These are phyloP conservation scores for Drosophila anceps DNA, from an alignment of 2,888 invertebrate genomes.

Conservation along the genomic window DNA sequence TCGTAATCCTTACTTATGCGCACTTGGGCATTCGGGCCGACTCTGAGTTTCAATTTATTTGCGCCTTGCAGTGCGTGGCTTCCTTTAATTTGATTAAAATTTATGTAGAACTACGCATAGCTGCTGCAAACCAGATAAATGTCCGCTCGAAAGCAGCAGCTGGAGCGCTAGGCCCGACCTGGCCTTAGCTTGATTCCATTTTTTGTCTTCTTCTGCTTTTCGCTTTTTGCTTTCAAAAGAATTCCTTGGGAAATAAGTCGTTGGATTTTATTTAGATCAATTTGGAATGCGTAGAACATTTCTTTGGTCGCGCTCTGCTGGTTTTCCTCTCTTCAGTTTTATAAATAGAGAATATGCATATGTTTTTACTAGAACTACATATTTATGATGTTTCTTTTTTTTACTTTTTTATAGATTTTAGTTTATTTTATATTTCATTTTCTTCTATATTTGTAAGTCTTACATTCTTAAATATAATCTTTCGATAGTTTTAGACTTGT, in stretches of 20 bases:
- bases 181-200: slow-evolving; percentile 8
- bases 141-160: slow-evolving; percentile 17
- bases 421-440: background rate
- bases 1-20: slow-evolving; percentile 79
- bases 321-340: background rate
- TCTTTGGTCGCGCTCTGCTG: background rate
- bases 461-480: background rate
- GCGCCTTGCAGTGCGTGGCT: slow-evolving; percentile 57
- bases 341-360: background rate
- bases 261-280: background rate
- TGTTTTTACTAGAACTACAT: background rate
- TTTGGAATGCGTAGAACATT: slow-evolving; percentile 1
- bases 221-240: slow-evolving; percentile 6
- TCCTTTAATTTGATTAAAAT: slow-evolving; percentile 82
- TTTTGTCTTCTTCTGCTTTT: background rate
- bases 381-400: no score
- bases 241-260: slow-evolving; percentile 26
- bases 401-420: background rate
- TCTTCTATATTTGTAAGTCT: background rate
- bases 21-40: slow-evolving; percentile 37
- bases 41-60: slow-evolving; percentile 66
- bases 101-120: slow-evolving; percentile 69
- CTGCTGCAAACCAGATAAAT: slow-evolving; percentile 45
- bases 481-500: background rate
- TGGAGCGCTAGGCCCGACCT: slow-evolving; percentile 6